Base-by-base conservation (phyloP, 2,888 invertebrate genomes). In the Noctuana brunneofusca region DNA sequence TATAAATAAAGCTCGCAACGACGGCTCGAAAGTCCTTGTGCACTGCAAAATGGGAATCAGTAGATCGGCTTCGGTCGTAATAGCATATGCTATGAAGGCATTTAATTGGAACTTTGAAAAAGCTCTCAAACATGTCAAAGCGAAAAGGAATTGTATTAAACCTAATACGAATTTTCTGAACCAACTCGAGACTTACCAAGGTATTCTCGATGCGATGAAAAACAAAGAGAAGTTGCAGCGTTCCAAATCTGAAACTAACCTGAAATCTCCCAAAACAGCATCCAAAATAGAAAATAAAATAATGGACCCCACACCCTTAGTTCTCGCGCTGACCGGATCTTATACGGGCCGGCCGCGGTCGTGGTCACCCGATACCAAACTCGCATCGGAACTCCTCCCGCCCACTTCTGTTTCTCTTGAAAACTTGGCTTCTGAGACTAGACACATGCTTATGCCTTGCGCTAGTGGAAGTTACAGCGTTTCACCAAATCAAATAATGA, bases 31-130 rank as follows among this genome's bases (percentile, higher is more conserved):
- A 89, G 98, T 98, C 63, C 92, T 99, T 75, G 99, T 99, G 56
- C 99, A 99, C 86, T 99, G 99, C 87, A 99, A 99, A 92, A 99
- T 99, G 98, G 99, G 99, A 22, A 97, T 99, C 66, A 99, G 98
- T 84, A 93, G 99, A 69, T 99, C 99, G 22, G 99, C 99, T 4
- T 98, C 98, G 2, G 99, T 99, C 24, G 99, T 99, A 24, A 98
- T 99, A 76, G 99, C 99, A 0, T 99, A 98, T 89, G 97, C 98
- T 22, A 99, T 99, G 99, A 99, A 99, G 88, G 97, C 98, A 18
- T 96, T 96, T 86, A 96, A 97, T 80, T 98, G 97, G 98, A 95
- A 97, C 76, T 96, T 98, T 76, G 94, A 96, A 66, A 95, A 96
- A 75, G 98, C 99, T 1, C 92, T 97, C 75, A 94, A 95, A 66